These are phyloP conservation scores for Zenarchopterus dispar DNA, from an alignment of 2,797 vertebrate species.

Conservation along the genomic window DNA sequence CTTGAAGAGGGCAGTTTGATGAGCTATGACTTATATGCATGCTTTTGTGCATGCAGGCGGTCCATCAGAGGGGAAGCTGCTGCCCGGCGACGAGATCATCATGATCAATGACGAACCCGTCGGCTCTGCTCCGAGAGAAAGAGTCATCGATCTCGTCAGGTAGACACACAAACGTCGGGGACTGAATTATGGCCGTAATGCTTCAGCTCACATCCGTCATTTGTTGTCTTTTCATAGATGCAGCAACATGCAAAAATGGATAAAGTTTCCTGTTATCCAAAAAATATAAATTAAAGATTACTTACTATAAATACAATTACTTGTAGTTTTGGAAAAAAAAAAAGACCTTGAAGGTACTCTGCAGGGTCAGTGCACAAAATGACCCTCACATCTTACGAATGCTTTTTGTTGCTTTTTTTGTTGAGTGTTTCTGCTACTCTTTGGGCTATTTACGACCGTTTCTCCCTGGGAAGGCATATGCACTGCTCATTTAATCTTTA, in stretches of 20 bases:
- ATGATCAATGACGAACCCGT: slow-evolving; percentile 96
- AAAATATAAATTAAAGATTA: no score
- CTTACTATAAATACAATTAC: no score
- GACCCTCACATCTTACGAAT: no score
- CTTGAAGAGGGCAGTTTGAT: slow-evolving; percentile 2
- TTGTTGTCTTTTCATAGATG: background rate
- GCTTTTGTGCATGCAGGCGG: slow-evolving; percentile 78
- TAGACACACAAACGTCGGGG: slow-evolving; percentile 48
- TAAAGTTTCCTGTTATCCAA: no score
- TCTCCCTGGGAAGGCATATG: no score
- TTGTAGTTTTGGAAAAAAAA: no score
- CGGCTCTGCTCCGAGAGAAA: slow-evolving; percentile 91
- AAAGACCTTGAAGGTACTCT: no score
- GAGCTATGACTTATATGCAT: slow-evolving; percentile 12
- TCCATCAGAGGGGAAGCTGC: slow-evolving; percentile 93
- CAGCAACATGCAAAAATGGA: background rate
- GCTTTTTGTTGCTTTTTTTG: no score
- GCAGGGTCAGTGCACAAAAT: no score
- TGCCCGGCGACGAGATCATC: slow-evolving; percentile 95
- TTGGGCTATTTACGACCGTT: no score
- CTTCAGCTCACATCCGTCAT: background rate
- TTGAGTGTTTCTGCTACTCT: no score
- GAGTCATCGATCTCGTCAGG: slow-evolving; percentile 98
- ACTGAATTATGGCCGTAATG: background rate
- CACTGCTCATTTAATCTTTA: no score